Evolutionary conservation across 1,140 invertebrate species (phyloP), one percentile per base, ranked within the genome.

Genomic region (Saccostrea echinata): DNA sequence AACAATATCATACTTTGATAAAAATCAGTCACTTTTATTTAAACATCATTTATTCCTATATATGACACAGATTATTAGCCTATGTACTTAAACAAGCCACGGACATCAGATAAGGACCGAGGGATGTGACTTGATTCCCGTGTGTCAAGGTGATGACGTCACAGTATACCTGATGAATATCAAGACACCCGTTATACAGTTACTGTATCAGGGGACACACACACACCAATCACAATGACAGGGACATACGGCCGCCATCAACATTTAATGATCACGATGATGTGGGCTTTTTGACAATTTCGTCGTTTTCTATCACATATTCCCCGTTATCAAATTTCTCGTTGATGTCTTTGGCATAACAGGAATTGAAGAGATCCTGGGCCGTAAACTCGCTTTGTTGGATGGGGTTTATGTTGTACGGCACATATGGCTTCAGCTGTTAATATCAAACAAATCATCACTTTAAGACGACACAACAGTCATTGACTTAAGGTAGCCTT

Each of bases 361-460:
- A 76, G 13, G 27, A 33, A 30, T 76, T 76, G 68, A 76, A 76
- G 68, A 76, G 68, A 76, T 76, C 68, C 0, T 76, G 68, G 13
- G 68, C 68, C 3, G 68, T 76, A 9, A 76, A 76, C 68, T 30
- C 12, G 6, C 27, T 30, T 12, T 76, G 68, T 12, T 27, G 8
- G 12, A 76, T 76, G 11, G 68, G 6, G 13, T 27, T 30, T 33
- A 33, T 33, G 68, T 76, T 16, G 27, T 76, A 76, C 11, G 68
- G 68, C 27, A 76, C 68, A 76, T 76, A 76, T 76, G 68, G 68
- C 68, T 76, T 76, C 68, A 76, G 68, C 68, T 76, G 68, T 76
- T 11, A 30, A 76, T 33, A 30, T 76, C 68, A 76, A 76, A 76
- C 30, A 33, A 76, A 3, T 3, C 33, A 3, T 33, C 68, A 76